These are phyloP conservation scores for Parauchenoglanis punctatus DNA, from an alignment of 2,797 vertebrate genomes.

Conservation along the genomic window DNA sequence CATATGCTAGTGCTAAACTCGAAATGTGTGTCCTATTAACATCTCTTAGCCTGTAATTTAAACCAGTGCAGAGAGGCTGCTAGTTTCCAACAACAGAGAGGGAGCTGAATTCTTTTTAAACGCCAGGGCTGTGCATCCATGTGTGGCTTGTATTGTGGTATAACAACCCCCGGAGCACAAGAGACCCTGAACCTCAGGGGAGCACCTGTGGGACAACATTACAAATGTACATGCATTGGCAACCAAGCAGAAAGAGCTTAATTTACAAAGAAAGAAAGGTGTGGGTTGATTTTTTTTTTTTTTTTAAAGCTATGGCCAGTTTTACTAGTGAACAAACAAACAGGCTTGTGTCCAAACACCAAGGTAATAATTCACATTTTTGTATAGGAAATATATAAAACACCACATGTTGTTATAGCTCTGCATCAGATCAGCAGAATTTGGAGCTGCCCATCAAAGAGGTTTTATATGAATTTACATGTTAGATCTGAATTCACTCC, in stretches of 20 bases:
- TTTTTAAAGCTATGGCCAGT: constrained; percentile 36
- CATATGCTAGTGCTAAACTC: constrained; percentile 1
- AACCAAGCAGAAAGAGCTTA: constrained; percentile 75
- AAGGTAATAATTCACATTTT: background rate
- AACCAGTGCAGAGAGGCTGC: constrained; percentile 14
- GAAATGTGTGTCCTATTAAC: constrained; percentile 6
- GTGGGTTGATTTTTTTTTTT: too few species aligned
- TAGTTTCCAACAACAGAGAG: constrained; percentile 34
- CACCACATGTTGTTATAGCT: background rate
- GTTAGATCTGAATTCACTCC: background rate
- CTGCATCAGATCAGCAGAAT: background rate
- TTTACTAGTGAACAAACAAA: constrained; percentile 20
- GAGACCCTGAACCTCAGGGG: constrained; percentile 63
- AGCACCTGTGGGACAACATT: constrained; percentile 69
- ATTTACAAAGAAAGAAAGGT: constrained; percentile 53
- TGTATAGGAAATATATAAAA: background rate
- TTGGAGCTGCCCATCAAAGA: too few species aligned
- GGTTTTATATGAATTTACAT: background rate
- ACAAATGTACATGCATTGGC: constrained; percentile 79
- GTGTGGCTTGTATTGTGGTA: constrained; percentile 70
- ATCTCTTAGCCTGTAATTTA: constrained; percentile 1
- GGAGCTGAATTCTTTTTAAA: constrained; percentile 26
- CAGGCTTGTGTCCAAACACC: background rate
- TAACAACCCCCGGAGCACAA: constrained; percentile 63
- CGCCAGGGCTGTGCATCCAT: constrained; percentile 62